These are phyloP conservation scores for Tauraco hartlaubi DNA, from an alignment of 2,797 vertebrate species.

Conservation along the genomic window DNA sequence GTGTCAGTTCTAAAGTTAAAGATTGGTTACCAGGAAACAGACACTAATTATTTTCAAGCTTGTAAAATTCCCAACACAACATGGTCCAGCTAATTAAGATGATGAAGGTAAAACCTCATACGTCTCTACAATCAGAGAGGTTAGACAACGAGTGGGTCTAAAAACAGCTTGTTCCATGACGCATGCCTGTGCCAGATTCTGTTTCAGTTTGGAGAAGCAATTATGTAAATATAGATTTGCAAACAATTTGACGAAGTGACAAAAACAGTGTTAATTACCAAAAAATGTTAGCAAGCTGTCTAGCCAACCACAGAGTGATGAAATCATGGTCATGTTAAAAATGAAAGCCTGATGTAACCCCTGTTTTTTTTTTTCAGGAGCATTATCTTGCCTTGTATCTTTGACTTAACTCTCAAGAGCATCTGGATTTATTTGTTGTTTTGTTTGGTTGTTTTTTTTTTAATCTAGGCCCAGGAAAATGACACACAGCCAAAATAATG, in stretches of 20 bases:
- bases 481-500: background rate
- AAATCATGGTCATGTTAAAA: slow-evolving; percentile 53
- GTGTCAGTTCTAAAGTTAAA: background rate
- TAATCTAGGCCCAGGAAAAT: background rate
- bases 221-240: slow-evolving; percentile 71
- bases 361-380: background rate
- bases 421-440: background rate
- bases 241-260: slow-evolving; percentile 60
- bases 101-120: background rate
- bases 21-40: slow-evolving; percentile 3
- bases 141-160: background rate
- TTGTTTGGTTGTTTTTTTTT: background rate
- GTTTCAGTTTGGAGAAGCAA: slow-evolving; percentile 50
- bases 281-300: slow-evolving; percentile 22
- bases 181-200: slow-evolving; percentile 41
- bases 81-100: background rate
- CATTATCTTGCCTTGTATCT: background rate
- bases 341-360: slow-evolving; percentile 44
- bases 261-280: slow-evolving; percentile 57
- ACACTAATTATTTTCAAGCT: background rate
- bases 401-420: background rate
- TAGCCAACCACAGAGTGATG: slow-evolving; percentile 43
- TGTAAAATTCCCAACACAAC: background rate
- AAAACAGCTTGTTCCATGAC: slow-evolving; percentile 35
- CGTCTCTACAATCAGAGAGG: slow-evolving; percentile 12